phyloP scores from a whole-genome alignment of 2,888 invertebrate genomes.

The Caenorhabditis becei region DNA sequence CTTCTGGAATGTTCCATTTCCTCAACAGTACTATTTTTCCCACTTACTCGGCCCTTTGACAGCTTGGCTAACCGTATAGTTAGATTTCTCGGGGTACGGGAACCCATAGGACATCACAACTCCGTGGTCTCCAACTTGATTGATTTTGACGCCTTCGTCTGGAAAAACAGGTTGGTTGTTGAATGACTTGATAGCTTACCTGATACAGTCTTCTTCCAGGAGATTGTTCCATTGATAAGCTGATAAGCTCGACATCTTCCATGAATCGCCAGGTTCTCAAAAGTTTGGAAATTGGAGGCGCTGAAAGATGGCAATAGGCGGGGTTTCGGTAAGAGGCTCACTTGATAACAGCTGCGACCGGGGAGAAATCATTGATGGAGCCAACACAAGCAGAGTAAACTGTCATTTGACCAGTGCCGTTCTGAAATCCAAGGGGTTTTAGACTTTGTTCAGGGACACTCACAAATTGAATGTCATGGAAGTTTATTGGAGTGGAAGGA shows the following conservation, averaged over 20 bases:
- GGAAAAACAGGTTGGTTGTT: not conserved
- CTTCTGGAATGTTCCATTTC: not conserved
- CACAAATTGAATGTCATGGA: not conserved
- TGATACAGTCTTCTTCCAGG: not conserved
- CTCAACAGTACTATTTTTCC: not conserved
- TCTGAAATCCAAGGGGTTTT: not conserved
- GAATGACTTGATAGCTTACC: not conserved
- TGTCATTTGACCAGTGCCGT: not conserved
- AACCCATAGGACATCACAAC: not conserved
- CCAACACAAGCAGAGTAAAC: not conserved
- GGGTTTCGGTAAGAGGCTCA: not conserved
- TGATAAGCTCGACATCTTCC: not conserved
- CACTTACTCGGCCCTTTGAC: not conserved
- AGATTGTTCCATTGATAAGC: not conserved
- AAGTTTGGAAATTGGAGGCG: not conserved
- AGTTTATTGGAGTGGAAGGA: not conserved
- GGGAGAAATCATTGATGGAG: not conserved
- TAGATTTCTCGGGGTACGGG: not conserved
- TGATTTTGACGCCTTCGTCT: not conserved
- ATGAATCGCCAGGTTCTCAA: not conserved
- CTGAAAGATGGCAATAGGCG: not conserved
- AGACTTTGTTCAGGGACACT: not conserved
- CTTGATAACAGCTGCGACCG: not conserved
- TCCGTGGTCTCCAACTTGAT: not conserved
- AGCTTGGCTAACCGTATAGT: not conserved